Base-by-base conservation (phyloP, 2,113 vertebrate species). In the Puntigrus tetrazona region DNA sequence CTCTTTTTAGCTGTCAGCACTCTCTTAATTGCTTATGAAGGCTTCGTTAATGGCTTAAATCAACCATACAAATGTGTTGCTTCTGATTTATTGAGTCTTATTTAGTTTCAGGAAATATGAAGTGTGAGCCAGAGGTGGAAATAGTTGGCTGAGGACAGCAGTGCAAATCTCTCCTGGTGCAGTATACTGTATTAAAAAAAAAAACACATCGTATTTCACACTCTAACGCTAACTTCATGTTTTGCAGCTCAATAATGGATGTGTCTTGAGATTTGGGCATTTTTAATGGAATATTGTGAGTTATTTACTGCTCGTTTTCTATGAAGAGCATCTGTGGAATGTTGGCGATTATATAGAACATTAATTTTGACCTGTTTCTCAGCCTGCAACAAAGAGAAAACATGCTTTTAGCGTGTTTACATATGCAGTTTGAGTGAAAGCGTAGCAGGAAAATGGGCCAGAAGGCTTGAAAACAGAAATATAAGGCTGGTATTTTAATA, bases 21-120 rank as follows among this genome's bases (percentile, higher is more conserved):
- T 83, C 41, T 88, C 81, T 85, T 92, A 92, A 93, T 91, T 89
- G 90, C 82, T 89, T 92, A 88, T 86, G 86, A 92, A 90, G 72
- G 89, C 89, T 92, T 91, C 85, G 59, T 91, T 93, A 93, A 91
- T 92, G 91, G 87, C 84, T 93, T 92, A 91, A 86, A 89, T 91
- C 88, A 87, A 87, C 89, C 91, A 92, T 92, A 89, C 88, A 87
- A 91, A 92, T 87, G 88, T 88, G 81, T 87, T 90, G 81, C 43
- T 14, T 50, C 22, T 90, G 90, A 94, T 93, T 94, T 93, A 93
- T 86, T 88, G 85, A 89, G 90, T 89, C 88, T 87, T 86, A 91
- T 93, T 92, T 89, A 88, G 91, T 93, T 91, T 89, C 91, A 92
- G 92, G 92, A 92, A 92, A 93, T 91, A 90, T 41, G 38, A 83